Evolutionary conservation across 2,113 vertebrate species (phyloP), one percentile per base, ranked within the genome.

Genomic region (Excalfactoria chinensis): DNA sequence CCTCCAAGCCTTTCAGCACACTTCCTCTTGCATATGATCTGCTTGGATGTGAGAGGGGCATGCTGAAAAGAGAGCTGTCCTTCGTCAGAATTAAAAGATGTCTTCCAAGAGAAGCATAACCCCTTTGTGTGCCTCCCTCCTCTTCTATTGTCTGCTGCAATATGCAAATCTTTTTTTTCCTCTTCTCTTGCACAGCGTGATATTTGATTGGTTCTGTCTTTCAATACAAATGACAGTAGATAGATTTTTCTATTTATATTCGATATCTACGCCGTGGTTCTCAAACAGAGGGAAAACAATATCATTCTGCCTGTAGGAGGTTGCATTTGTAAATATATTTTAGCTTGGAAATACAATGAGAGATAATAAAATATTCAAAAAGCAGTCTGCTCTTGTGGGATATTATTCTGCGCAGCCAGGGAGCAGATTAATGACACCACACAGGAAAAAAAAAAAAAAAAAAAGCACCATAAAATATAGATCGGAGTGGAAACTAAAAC

Each of bases 331-430:
- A 98, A 97, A 98, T 97, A 97, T 95, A 97, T 97, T 97, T 97
- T 97, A 95, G 97, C 97, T 97, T 96, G 97, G 95, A 98, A 97
- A 96, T 97, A 97, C 93, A 96, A 97, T 96, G 97, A 97, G 94
- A 93, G 72, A 95, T 97, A 95, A 97, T 98, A 97, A 97, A 98
- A 98, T 98, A 98, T 98, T 98, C 97, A 98, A 96, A 97, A 97
- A 97, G 96, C 81, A 43, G 91, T 76, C 93, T 96, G 86, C 68
- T 97, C 97, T 97, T 95, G 93, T 95, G 96, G 97, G 95, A 95
- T 97, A 97, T 97, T 97, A 97, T 97, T 97, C 95, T 43, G 97
- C 98, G 97, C 98, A 98, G 98, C 95, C 88, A 97, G 98, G 97
- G 96, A 97, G 95, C 97, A 95, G 96, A 97, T 97, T 98, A 98